Evolutionary conservation across 2,113 vertebrate species (phyloP).

Genomic region (Odobenus rosmarus): DNA sequence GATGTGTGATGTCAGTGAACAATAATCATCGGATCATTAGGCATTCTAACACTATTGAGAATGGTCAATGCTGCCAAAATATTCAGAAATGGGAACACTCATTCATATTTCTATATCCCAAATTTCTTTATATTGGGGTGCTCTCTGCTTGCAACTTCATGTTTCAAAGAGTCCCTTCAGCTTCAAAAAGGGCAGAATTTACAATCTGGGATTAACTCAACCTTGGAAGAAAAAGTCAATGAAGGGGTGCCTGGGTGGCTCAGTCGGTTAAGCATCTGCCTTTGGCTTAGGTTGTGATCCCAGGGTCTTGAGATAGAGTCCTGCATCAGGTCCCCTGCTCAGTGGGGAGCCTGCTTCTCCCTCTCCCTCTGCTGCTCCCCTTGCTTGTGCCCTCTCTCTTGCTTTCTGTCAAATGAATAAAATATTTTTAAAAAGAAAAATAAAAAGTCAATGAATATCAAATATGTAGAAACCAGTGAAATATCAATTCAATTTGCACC

Average conservation of each 20-base stretch:
- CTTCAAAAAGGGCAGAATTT: neutral
- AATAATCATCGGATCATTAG: neutral
- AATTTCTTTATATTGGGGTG: neutral
- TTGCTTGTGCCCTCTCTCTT: no score
- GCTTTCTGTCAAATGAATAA: no score
- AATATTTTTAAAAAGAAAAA: no score
- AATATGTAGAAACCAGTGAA: neutral
- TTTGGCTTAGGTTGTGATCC: no score
- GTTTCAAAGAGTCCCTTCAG: neutral
- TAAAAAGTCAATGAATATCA: neutral
- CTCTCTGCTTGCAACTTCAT: neutral
- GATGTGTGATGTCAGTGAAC: no score
- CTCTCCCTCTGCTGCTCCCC: no score
- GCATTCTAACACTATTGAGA: neutral
- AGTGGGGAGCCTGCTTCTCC: no score
- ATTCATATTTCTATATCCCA: neutral
- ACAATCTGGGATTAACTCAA: neutral
- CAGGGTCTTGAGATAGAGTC: no score
- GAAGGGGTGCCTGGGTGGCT: neutral
- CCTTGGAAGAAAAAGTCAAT: slow-evolving; percentile 17
- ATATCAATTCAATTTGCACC: neutral
- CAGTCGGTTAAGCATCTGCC: no score
- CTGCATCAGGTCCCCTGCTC: no score
- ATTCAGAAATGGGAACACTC: neutral
- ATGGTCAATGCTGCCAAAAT: neutral